These are phyloP conservation scores for Galeruca laticollis DNA, from an alignment of 2,888 invertebrate genomes.

Conservation along the genomic window DNA sequence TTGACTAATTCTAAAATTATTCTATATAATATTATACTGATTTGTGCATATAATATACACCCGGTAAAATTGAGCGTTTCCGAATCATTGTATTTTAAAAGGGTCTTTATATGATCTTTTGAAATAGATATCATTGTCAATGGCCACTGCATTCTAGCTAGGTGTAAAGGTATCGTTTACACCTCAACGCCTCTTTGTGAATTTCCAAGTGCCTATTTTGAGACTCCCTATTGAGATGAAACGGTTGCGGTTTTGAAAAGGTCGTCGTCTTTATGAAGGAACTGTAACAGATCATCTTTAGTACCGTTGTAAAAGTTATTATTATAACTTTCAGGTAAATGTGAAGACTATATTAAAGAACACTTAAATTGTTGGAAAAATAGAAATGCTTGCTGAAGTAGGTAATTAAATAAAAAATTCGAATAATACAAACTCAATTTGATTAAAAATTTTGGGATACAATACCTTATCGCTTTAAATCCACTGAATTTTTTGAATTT, in stretches of 20 bases:
- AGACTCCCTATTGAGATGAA: conserved; percentile 34
- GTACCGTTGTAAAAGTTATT: conserved; percentile 2
- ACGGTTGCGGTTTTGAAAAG: conserved; percentile 35
- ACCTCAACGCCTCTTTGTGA: conserved; percentile 42
- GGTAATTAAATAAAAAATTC: too few relatives aligned
- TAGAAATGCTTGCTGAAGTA: too few relatives aligned
- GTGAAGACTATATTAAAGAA: conserved; percentile 7
- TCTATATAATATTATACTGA: neutral
- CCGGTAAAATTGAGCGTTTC: neutral
- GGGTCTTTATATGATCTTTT: conserved; percentile 22
- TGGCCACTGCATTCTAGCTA: conserved; percentile 17
- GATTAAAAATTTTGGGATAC: too few relatives aligned
- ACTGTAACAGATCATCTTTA: conserved; percentile 21
- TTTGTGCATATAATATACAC: neutral
- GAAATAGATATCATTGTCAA: conserved; percentile 33
- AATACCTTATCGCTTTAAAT: too few relatives aligned
- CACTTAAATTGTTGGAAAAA: too few relatives aligned
- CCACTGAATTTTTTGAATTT: too few relatives aligned
- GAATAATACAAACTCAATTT: too few relatives aligned
- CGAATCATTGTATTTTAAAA: conserved; percentile 1
- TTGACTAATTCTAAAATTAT: neutral
- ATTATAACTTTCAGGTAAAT: conserved; percentile 4
- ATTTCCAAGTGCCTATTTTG: conserved; percentile 29
- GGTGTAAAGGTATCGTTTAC: conserved; percentile 31
- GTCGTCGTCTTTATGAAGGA: conserved; percentile 28